Evolutionary conservation across 2,888 invertebrate species (phyloP), one percentile per base, ranked within the genome.

Genomic region (Microdon myrmicae): DNA sequence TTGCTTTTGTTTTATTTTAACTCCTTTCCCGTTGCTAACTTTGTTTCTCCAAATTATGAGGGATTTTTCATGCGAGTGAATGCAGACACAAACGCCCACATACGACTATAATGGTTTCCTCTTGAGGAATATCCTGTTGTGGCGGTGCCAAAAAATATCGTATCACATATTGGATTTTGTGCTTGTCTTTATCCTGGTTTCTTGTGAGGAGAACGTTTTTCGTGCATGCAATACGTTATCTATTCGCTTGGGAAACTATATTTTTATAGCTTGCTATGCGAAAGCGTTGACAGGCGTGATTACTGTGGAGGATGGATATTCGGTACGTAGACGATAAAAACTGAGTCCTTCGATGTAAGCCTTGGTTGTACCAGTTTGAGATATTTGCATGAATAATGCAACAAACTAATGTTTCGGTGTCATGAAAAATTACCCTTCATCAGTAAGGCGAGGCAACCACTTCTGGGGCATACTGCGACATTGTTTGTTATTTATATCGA

Each of bases 381-480:
- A 58, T 51, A 58, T 58, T 64, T 53, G 51, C 58, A 64, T 64
- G 58, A 64, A 64, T 64, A 64, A 64, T 64, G 51, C 58, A 64
- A 45, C 51, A 39, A 58, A 47, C 41, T 47, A 51, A 56, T 56
- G 64, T 41, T 43, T 41, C 51, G 58, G 56, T 58, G 58, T 64
- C 64, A 43, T 53, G 58, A 64, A 51, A 58, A 64, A 64, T 64
- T 64, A 64, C 58, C 47, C 51, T 58, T 51, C 45, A 47, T 58
- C 58, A 51, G 58, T 58, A n/a, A n/a, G n/a, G n/a, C n/a, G n/a
- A n/a, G n/a, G n/a, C n/a, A n/a, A n/a, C n/a, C n/a, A n/a, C n/a
- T n/a, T n/a, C n/a, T n/a, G n/a, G n/a, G n/a, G n/a, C n/a, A n/a
- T n/a, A n/a, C n/a, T n/a, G n/a, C n/a, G n/a, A n/a, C n/a, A n/a